A percentile compares a stretch with the other conserved stretches of the same genome.
Conservation (phyloP, 2,797 vertebrate genomes). For the Gymnopithys bicolor region DNA sequence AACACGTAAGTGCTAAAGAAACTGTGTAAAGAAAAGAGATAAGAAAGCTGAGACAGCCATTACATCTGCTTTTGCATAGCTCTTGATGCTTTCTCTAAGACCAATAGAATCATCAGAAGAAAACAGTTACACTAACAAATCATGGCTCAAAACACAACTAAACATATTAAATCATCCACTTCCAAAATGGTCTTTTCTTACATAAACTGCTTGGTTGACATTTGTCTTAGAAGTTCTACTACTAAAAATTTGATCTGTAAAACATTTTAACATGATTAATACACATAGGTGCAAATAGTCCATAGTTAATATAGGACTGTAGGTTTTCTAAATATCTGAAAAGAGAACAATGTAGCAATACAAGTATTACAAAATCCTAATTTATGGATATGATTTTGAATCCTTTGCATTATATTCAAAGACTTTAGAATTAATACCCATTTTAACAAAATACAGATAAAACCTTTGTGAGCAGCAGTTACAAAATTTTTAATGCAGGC, state of each 20-base stretch:
- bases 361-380: not conserved
- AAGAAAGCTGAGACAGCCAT: not conserved
- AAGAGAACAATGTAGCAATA: not conserved
- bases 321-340: not conserved
- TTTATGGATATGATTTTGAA: not conserved
- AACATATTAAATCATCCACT: not conserved
- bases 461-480: not conserved
- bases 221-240: not conserved
- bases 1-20: not conserved
- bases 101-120: not conserved
- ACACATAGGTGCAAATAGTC: not conserved
- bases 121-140: not conserved
- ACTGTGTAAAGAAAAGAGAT: not conserved
- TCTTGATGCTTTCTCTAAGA: not conserved
- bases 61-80: not conserved
- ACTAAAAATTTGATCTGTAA: not conserved
- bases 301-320: not conserved
- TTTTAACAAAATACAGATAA: not conserved
- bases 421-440: not conserved
- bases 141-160: not conserved
- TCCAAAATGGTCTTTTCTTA: not conserved
- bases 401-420: not conserved
- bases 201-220: not conserved
- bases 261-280: not conserved
- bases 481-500: not conserved